Evolutionary conservation across 2,888 invertebrate genomes (phyloP).

Genomic region (Phytoseiulus persimilis): DNA sequence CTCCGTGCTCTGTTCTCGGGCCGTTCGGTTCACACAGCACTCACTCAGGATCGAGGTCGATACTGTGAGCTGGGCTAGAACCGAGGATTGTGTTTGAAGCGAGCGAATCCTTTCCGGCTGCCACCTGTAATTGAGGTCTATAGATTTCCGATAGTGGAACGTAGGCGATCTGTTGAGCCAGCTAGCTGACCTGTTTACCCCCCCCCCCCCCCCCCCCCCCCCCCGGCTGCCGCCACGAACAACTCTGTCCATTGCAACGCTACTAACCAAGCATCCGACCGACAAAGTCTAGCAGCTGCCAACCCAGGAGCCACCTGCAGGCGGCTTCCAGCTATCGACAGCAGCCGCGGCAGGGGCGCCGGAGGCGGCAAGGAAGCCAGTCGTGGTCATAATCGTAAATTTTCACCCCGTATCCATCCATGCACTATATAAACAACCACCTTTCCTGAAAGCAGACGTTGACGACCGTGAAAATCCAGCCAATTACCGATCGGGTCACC

Average conservation of each 20-base stretch:
- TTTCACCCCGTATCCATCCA: neutral
- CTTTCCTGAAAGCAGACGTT: neutral
- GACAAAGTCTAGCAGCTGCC: neutral
- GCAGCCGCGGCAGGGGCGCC: neutral
- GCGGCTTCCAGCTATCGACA: neutral
- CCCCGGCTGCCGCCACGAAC: neutral
- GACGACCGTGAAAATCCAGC: neutral
- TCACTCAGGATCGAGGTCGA: neutral
- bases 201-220: neutral
- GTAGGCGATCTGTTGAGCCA: neutral
- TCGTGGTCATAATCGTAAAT: neutral
- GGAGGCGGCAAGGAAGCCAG: neutral
- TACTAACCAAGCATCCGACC: neutral
- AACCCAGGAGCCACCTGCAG: neutral
- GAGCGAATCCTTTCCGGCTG: neutral
- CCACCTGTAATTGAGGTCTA: slow-evolving; percentile 5
- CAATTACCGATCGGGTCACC: neutral
- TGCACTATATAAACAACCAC: neutral
- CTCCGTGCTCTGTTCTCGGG: too few species aligned
- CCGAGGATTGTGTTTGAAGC: neutral
- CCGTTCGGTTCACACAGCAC: too few species aligned
- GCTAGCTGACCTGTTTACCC: neutral
- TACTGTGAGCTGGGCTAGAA: neutral
- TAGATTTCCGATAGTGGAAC: neutral
- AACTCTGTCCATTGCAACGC: neutral